Base-by-base conservation (phyloP, 2,797 vertebrate genomes). In the Telmatherina bonti region DNA sequence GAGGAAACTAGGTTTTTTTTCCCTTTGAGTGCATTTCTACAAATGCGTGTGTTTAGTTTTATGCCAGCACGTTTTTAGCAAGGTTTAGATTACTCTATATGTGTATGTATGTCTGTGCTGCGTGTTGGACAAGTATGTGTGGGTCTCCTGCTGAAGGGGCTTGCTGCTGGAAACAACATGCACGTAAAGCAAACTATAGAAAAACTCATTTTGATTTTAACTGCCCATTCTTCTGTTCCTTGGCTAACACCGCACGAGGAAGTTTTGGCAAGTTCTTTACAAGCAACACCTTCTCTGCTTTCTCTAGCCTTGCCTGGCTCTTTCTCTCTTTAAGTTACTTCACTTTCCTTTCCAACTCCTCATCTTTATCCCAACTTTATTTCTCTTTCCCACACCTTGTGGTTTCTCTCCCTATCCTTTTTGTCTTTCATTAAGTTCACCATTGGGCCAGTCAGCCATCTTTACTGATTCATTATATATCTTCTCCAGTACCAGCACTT, bases 271-370 rank as follows among this genome's bases (percentile, higher is more conserved):
- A 16, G n/a, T 57, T 70, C 77, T 70, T 82, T 56, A 72, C 59
- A 24, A 86, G 81, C 78, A 74, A 80, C 89, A 88, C 89, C 84
- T 92, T 90, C 84, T 82, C 78, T 73, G 27, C 64, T 89, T 89
- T 89, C 85, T 76, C 53, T 5, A 67, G 72, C 79, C 49, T 79
- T 3, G 8, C 51, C 61, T 82, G 81, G 67, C 75, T 56, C 73
- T 65, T 72, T 67, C 58, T 62, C 57, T 57, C 58, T 7, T 35
- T 59, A 31, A 67, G 54, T 69, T 30, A 58, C 62, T 60, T 62
- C 6, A 52, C 70, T 78, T 78, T 66, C 67, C 64, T 60, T 62
- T 64, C 33, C 52, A 43, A 15, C 55, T 68, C 60, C 55, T 79
- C 65, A 68, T 75, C 65, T 60, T 56, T 16, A 41, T 53, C 33